Base-by-base conservation (phyloP, 1,140 invertebrate genomes). In the Drosophila subobscura region DNA sequence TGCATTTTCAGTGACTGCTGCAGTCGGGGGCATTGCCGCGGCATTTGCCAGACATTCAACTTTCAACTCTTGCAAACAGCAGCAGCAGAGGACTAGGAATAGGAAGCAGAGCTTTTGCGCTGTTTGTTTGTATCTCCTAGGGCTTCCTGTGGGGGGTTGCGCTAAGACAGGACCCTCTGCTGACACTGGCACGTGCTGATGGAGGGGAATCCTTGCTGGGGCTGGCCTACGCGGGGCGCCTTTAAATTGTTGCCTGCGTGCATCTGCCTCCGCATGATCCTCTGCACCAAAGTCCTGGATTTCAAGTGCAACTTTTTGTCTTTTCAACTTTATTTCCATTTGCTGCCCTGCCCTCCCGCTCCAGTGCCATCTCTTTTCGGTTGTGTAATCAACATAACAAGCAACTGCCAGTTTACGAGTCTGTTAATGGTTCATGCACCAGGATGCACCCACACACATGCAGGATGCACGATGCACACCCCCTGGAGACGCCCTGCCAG, bases 381-480 rank as follows among this genome's bases (percentile, higher is more conserved):
- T 66, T 88, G 74, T 88, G 71, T 88, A 86, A 86, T 86, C 83
- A 86, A 86, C 83, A 86, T 86, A 86, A 86, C 83, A 86, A 88
- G 83, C 83, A 83, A 88, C 78, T 83, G 72, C 29, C 83, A 86
- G 74, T 86, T 86, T 86, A 86, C 83, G 83, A 86, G 65, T 88
- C 78, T 86, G 83, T 86, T 86, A 86, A 86, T 86, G 83, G 72
- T 71, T 83, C 63, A 46, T 45, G 51, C 61, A 63, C 33, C 10
- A 37, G 33, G 33, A 37, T 12, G 33, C 60, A 63, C n/a, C 66
- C 52, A 67, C 14, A 67, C 25, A 65, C 27, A 59, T 27, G n/a
- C 46, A 47, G 44, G 5, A 37, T 33, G 41, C 52, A 45, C 16
- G 1, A 20, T 1, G 1, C 27, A 6, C 29, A 41, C 37, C 47